Evolutionary conservation across 2,888 invertebrate genomes (phyloP).

Genomic region (Drosophila subquinaria): DNA sequence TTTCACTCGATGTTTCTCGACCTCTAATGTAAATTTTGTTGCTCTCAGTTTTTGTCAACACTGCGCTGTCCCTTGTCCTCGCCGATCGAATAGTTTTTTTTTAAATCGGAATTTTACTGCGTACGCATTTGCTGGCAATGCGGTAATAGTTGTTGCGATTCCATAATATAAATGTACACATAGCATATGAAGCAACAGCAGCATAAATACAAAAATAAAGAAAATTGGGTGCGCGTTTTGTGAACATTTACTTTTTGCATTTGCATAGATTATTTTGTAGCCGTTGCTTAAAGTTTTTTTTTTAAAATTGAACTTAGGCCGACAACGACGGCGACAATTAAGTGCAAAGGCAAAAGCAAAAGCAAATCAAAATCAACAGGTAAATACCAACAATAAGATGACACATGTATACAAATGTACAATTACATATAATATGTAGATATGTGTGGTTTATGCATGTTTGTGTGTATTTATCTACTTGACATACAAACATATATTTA

Average conservation of each 20-base stretch:
- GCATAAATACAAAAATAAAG: constrained; percentile 30
- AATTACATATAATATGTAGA: constrained; percentile 12
- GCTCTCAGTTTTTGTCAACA: constrained; percentile 60
- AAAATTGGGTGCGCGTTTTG: constrained; percentile 57
- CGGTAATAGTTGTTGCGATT: constrained; percentile 32
- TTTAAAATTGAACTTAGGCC: constrained; percentile 14
- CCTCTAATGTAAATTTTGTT: constrained; percentile 30
- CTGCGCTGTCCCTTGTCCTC: constrained; percentile 47
- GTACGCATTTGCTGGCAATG: constrained; percentile 56
- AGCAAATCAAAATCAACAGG: constrained; percentile 72
- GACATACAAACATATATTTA: constrained; percentile 18
- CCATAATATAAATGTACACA: constrained; percentile 18
- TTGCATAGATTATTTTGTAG: constrained; percentile 47
- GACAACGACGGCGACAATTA: constrained; percentile 43
- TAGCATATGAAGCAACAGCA: constrained; percentile 5
- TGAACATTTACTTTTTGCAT: constrained; percentile 38
- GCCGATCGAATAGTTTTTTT: constrained; percentile 19
- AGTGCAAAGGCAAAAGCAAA: constrained; percentile 35
- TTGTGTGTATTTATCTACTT: constrained; percentile 23
- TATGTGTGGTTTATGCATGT: not conserved
- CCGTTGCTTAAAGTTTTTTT: constrained; percentile 26
- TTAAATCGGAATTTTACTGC: constrained; percentile 18
- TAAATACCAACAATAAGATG: constrained; percentile 63
- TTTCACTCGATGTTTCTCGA: constrained; percentile 9
- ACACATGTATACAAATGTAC: constrained; percentile 35